These are phyloP conservation scores for Muntiacus reevesi DNA, from an alignment of 2,113 vertebrate species.

Conservation along the genomic window DNA sequence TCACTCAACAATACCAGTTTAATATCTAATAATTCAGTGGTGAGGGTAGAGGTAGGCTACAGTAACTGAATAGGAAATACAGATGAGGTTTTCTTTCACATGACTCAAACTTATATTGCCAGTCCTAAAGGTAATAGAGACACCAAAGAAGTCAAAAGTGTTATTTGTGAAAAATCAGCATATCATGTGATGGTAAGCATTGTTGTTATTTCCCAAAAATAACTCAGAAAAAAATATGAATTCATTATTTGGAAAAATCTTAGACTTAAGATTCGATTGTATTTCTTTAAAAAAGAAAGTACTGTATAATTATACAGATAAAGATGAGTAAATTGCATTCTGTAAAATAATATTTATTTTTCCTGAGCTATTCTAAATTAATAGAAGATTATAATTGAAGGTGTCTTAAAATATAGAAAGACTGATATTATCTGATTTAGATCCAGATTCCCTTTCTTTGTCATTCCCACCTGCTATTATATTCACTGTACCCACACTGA, in stretches of 20 bases:
- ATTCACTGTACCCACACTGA: not conserved
- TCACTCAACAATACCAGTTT: not conserved
- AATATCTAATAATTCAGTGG: not conserved
- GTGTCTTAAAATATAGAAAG: not conserved
- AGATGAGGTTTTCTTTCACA: not conserved
- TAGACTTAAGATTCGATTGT: not conserved
- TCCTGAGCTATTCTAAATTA: not conserved
- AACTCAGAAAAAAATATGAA: not conserved
- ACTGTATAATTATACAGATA: not conserved
- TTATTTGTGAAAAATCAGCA: not conserved
- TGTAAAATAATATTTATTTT: not conserved
- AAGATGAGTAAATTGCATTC: not conserved
- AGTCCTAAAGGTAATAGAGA: not conserved
- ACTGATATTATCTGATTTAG: not conserved
- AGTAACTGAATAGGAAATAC: not conserved
- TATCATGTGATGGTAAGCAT: not conserved
- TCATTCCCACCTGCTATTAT: not conserved
- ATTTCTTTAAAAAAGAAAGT: not conserved
- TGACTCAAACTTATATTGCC: not conserved
- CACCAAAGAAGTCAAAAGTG: not conserved
- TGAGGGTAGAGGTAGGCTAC: accelerated
- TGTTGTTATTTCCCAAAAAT: not conserved
- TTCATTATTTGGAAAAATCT: not conserved
- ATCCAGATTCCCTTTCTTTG: not conserved
- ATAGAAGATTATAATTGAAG: not conserved